Evolutionary conservation across 2,888 invertebrate species (phyloP).

Genomic region (Nomada hirtipes): DNA sequence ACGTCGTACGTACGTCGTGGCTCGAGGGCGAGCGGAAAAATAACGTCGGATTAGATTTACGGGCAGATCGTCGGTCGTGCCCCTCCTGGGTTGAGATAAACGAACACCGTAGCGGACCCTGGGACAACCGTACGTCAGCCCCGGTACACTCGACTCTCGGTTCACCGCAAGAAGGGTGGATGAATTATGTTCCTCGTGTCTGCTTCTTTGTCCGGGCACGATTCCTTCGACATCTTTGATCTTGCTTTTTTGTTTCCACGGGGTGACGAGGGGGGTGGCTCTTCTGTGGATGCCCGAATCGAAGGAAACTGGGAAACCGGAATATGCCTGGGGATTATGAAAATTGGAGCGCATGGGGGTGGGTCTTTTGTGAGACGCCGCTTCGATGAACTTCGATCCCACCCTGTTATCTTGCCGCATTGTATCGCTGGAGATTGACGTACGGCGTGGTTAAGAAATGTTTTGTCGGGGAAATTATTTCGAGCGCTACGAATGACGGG

Average conservation of each 20-base stretch:
- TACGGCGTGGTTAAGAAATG: background rate
- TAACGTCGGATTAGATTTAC: conserved; percentile 46
- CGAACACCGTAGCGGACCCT: background rate
- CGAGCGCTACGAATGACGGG: too few relatives aligned
- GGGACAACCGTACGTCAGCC: conserved; percentile 11
- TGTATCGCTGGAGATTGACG: background rate
- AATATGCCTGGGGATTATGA: background rate
- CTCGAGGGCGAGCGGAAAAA: conserved; percentile 18
- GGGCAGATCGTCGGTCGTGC: background rate
- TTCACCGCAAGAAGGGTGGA: conserved; percentile 9
- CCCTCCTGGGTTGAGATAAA: background rate
- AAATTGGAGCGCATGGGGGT: background rate
- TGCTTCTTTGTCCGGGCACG: background rate
- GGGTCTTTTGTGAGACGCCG: background rate
- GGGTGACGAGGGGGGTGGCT: background rate
- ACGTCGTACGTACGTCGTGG: background rate
- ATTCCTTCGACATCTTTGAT: background rate
- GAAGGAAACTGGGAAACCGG: background rate
- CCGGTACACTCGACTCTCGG: background rate
- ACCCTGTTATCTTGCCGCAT: background rate
- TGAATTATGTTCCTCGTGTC: background rate
- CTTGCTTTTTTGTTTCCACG: background rate
- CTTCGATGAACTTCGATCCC: background rate
- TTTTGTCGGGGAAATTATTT: too few relatives aligned
- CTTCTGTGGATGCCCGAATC: background rate